These are phyloP conservation scores for Egretta garzetta DNA, from an alignment of 2,113 vertebrate species.

Conservation along the genomic window DNA sequence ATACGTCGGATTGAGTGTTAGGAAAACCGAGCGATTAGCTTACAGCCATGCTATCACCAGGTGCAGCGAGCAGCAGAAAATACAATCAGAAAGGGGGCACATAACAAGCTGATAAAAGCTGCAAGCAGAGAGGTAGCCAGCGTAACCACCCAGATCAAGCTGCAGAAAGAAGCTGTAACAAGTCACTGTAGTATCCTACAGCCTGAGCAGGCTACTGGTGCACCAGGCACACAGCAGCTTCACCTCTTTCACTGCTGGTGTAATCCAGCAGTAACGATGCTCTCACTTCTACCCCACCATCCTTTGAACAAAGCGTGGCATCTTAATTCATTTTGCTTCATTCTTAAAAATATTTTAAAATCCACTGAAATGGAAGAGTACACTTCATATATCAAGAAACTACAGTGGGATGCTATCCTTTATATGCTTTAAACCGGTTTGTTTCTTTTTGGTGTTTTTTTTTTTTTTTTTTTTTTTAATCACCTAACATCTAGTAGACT, in stretches of 20 bases:
- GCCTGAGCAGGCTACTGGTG: background rate
- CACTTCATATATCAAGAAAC: background rate
- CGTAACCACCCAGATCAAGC: background rate
- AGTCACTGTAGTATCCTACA: background rate
- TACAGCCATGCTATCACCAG: background rate
- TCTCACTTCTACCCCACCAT: background rate
- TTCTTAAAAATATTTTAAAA: background rate
- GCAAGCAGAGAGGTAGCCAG: background rate
- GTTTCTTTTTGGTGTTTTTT: background rate
- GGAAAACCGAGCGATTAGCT: background rate
- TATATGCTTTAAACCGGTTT: background rate
- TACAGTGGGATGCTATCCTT: background rate
- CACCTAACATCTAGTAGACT: background rate
- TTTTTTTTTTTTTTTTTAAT: background rate
- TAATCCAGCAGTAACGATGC: background rate
- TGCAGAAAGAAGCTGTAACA: background rate
- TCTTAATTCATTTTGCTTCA: background rate
- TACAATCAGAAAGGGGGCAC: background rate
- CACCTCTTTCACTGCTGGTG: background rate
- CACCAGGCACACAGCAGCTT: background rate
- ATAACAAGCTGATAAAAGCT: background rate
- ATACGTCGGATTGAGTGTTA: fast-evolving
- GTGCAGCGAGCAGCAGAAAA: background rate
- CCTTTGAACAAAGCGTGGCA: background rate
- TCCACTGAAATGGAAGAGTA: background rate